phyloP scores from a whole-genome alignment of 1,140 invertebrate genomes.

The Schlechtendalia chinensis region DNA sequence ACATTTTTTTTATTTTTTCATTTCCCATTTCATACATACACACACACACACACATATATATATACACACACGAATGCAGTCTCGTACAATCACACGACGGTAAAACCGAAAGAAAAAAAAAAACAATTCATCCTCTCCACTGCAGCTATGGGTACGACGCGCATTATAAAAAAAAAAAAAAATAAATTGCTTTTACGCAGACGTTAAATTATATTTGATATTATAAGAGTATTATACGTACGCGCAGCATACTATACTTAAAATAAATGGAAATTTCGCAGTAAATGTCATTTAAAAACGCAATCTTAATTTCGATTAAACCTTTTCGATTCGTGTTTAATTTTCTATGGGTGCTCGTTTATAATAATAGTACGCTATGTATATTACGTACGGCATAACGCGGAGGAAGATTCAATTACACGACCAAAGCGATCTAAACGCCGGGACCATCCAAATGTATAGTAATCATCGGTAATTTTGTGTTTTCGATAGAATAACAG shows the following conservation, averaged over 20 bases:
- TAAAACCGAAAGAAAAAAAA: slow-evolving; percentile 7
- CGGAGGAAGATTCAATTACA: neutral
- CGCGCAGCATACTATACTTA: neutral
- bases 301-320: slow-evolving; percentile 27
- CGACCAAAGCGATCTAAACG: neutral
- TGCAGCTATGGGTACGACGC: neutral
- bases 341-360: neutral
- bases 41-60: neutral
- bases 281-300: neutral
- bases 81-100: slow-evolving; percentile 6
- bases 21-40: neutral
- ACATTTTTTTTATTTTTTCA: slow-evolving; percentile 4
- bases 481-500: slow-evolving; percentile 26
- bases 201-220: slow-evolving; percentile 15
- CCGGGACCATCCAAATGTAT: no score
- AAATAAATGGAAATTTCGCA: slow-evolving; percentile 28
- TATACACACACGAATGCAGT: no score
- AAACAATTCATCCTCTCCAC: neutral
- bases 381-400: neutral
- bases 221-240: neutral
- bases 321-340: slow-evolving; percentile 1
- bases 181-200: slow-evolving; percentile 28
- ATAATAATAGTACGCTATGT: no score
- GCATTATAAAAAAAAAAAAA: slow-evolving; percentile 15
- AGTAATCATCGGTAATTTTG: slow-evolving; percentile 8